Conservation (phyloP, 23 tunicate species). For the Corella eumyota region DNA sequence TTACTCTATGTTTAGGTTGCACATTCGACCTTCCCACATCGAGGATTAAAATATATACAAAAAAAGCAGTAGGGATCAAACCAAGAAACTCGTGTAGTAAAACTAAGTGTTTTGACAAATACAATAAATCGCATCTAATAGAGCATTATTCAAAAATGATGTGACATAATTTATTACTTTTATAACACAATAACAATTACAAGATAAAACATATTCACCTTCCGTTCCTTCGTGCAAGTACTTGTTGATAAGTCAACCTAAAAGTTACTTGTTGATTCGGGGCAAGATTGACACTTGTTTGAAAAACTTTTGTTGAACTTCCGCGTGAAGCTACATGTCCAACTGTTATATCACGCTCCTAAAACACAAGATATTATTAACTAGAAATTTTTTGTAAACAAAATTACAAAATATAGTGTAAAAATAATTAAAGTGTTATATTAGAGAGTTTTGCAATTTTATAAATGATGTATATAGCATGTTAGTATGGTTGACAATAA, state of each 20-base stretch:
- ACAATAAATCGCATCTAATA: background rate
- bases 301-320: conserved; percentile 16
- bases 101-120: too few relatives aligned
- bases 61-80: too few relatives aligned
- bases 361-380: background rate
- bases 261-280: conserved; percentile 16
- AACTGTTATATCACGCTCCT: conserved; percentile 17
- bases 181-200: background rate
- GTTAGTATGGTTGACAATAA: too few relatives aligned
- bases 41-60: too few relatives aligned
- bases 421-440: too few relatives aligned
- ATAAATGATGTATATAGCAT: too few relatives aligned
- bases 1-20: too few relatives aligned
- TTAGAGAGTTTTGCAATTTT: too few relatives aligned
- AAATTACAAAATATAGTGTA: background rate
- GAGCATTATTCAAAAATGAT: background rate
- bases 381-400: too few relatives aligned
- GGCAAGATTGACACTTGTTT: conserved; percentile 33
- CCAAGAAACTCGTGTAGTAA: too few relatives aligned
- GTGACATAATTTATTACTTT: background rate
- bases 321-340: conserved; percentile 35
- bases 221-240: conserved; percentile 4
- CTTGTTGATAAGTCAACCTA: conserved; percentile 38
- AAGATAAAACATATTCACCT: conserved; percentile 8
- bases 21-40: too few relatives aligned